Conservation (phyloP, 2,113 vertebrate species). For the Microtus ochrogaster region DNA sequence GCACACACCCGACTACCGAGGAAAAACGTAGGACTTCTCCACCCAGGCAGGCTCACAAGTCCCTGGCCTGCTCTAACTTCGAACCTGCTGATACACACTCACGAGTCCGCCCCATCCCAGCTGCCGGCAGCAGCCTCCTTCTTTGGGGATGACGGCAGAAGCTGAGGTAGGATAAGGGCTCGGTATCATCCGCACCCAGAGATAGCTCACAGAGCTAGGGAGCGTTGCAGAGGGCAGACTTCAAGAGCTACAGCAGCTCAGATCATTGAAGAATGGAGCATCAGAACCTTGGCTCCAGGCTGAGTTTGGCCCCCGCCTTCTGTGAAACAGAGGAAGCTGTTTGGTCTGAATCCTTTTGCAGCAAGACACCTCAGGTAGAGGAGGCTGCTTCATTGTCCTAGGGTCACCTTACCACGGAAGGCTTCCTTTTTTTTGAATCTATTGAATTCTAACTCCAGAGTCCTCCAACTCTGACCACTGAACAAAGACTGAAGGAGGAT, state of each 20-base stretch:
- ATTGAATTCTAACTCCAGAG: not conserved
- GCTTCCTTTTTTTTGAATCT: not conserved
- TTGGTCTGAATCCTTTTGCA: not conserved
- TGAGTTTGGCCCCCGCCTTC: not conserved
- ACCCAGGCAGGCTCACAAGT: not conserved
- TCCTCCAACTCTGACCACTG: not conserved
- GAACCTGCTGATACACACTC: conserved; percentile 67
- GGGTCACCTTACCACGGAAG: not conserved
- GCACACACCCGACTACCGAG: not conserved
- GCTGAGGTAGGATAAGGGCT: conserved; percentile 23
- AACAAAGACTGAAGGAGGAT: not conserved
- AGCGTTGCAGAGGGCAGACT: not conserved
- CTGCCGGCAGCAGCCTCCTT: conserved; percentile 34
- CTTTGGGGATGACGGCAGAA: conserved; percentile 44
- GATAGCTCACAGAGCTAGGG: not conserved
- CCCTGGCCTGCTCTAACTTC: conserved; percentile 19
- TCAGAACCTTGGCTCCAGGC: not conserved
- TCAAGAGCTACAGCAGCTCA: not conserved
- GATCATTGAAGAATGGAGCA: not conserved
- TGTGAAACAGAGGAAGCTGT: not conserved
- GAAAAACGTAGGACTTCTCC: conserved; percentile 27
- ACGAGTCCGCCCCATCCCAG: not conserved
- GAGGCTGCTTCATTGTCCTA: not conserved
- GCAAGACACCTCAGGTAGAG: not conserved
- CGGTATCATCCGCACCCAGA: not conserved